Base-by-base conservation (phyloP, 2,888 invertebrate species). In the Notodonta dromedarius region DNA sequence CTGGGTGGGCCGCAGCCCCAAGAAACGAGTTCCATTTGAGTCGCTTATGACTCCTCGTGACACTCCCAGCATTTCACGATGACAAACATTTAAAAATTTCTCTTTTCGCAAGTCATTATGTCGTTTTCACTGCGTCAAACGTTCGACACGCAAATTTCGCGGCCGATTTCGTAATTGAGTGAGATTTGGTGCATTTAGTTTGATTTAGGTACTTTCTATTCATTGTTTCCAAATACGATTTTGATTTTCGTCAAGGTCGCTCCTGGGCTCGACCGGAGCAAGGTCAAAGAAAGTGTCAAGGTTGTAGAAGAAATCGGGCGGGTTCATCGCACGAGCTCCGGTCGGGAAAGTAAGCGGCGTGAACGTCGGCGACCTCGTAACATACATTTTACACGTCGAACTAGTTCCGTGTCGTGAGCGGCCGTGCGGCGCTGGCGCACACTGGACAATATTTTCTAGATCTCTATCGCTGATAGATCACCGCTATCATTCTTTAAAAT, bases 281-380 rank as follows among this genome's bases (percentile, higher is more conserved):
- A 92, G 93, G 91, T 89, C 86, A 90, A 84, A 92, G 91, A 93
- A 93, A 92, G 91, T 93, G 92, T 93, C 93, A 93, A 93, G 93
- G 93, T 80, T 93, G 85, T 84, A 85, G 87, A 90, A 90, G 93
- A 91, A 93, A 92, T 91, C 91, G 85, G 86, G 74, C 76, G 87
- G 83, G 93, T 87, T 92, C 92, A 90, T 88, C 78, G 91, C 73
- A 82, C 91, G 82, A 74, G 77, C 83, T 75, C 80, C 83, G 85
- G 83, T 87, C 88, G 89, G 86, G 93, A 93, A 93, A 93, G 93
- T 91, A 88, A 86, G 85, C 90, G 86, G 73, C 83, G 82, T 78
- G 78, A 83, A 80, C 84, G 81, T 14, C 80, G 73, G 74, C 89
- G 93, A 88, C 93, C 93, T 86, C 89, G 78, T 93, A 88, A 93